Conservation (phyloP, 2,113 vertebrate genomes). For the Syrmaticus mikado region DNA sequence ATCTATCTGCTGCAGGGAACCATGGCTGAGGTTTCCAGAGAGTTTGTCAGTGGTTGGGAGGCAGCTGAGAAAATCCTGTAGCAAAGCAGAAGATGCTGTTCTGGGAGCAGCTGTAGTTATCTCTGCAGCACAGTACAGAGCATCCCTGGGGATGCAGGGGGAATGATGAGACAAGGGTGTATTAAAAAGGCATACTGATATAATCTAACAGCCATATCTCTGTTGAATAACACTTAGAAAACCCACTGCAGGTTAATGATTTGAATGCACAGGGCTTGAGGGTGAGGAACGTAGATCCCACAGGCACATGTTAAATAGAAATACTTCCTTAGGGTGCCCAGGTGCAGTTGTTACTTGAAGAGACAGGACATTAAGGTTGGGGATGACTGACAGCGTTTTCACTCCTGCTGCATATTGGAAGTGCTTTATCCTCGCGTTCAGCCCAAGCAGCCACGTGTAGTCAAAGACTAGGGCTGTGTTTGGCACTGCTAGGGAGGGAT, state of each 20-base stretch:
- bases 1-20: background rate
- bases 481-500: background rate
- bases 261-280: background rate
- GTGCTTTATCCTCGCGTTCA: background rate
- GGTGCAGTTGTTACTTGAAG: background rate
- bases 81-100: background rate
- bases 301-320: background rate
- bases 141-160: rapidly evolving
- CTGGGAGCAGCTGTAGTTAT: background rate
- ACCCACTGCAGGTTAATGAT: background rate
- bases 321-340: background rate
- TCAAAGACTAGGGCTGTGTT: background rate
- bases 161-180: rapidly evolving
- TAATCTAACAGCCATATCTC: background rate
- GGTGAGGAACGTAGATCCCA: background rate
- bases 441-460: background rate
- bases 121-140: background rate
- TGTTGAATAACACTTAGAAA: background rate
- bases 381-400: background rate
- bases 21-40: background rate
- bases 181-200: background rate
- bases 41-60: background rate
- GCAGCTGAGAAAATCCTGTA: background rate
- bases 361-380: background rate
- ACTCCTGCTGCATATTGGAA: rapidly evolving